These are phyloP conservation scores for Erynnis tages DNA, from an alignment of 2,888 invertebrate species.

Conservation along the genomic window DNA sequence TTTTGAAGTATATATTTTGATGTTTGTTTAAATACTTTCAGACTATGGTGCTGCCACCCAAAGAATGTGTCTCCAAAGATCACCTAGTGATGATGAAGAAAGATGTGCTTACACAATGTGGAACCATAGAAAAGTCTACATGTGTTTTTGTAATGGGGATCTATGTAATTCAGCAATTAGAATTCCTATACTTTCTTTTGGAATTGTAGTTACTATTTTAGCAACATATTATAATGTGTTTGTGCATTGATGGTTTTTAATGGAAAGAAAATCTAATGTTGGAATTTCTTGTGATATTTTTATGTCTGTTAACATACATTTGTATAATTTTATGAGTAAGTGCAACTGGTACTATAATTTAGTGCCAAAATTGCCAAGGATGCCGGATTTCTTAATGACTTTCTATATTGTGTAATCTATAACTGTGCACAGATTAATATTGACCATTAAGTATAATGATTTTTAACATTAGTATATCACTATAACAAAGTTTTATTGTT, in stretches of 20 bases:
- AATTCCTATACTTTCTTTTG: constrained; percentile 38
- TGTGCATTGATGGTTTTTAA: not conserved
- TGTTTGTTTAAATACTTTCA: constrained; percentile 65
- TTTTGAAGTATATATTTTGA: too few species aligned
- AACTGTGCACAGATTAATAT: too few species aligned
- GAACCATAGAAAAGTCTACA: constrained; percentile 90
- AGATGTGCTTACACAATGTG: constrained; percentile 93
- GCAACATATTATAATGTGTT: constrained; percentile 40
- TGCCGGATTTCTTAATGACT: too few species aligned
- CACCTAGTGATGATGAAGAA: constrained; percentile 94
- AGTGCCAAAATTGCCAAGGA: too few species aligned
- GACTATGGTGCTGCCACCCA: constrained; percentile 94
- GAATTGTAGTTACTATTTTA: constrained; percentile 43
- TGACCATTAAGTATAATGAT: too few species aligned
- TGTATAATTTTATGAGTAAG: too few species aligned
- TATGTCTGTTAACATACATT: too few species aligned
- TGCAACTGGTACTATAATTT: too few species aligned
- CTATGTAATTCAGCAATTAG: constrained; percentile 85
- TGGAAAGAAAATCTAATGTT: not conserved
- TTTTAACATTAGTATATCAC: too few species aligned
- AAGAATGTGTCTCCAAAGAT: constrained; percentile 91
- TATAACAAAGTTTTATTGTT: too few species aligned
- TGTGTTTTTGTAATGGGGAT: constrained; percentile 96
- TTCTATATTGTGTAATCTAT: too few species aligned
- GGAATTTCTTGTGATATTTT: not conserved